Evolutionary conservation across 2,797 vertebrate species (phyloP), one percentile per base, ranked within the genome.

Genomic region (Saxicola maurus): DNA sequence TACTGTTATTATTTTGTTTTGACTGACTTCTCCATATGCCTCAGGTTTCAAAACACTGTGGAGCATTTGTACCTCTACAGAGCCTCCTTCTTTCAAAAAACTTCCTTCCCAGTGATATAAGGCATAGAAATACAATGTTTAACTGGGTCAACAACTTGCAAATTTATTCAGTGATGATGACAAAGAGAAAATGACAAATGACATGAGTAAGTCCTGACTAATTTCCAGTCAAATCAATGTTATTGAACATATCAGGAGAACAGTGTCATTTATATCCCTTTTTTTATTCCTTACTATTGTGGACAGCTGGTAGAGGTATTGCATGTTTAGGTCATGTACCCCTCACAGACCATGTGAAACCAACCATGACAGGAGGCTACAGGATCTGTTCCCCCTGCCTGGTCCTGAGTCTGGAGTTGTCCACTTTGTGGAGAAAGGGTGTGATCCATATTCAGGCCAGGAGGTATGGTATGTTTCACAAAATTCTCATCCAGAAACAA

Each of bases 171-270:
- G 46, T 48, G 42, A 53, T 73, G 65, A 27, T 38, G 83, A 52
- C 61, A 84, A 89, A 91, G 51, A 89, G 76, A 42, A 31, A 81
- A 84, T 83, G 67, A 90, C 76, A 81, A 84, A 87, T 43, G 27
- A 30, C 69, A 78, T 38, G 59, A 87, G 53, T 65, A 57, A 86
- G 18, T 51, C 51, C 79, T 90, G 66, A 84, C 53, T 90, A 72
- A 92, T 87, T 93, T 92, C 74, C 76, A 92, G 89, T 77, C 66
- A 85, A 64, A 67, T 71, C 60, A 82, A 33, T 75, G 51, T 48
- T 91, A 57, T 42, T 74, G 53, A 88, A 68, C 35, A 17, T 57
- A 80, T 43, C 30, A 94, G 52, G 83, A 65, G 52, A 82, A 62
- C 13, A 16, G 8, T 43, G 13, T 48, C 48, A 67, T 65, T 73